Evolutionary conservation across 2,797 vertebrate genomes (phyloP).

Genomic region (Pangasius djambal): DNA sequence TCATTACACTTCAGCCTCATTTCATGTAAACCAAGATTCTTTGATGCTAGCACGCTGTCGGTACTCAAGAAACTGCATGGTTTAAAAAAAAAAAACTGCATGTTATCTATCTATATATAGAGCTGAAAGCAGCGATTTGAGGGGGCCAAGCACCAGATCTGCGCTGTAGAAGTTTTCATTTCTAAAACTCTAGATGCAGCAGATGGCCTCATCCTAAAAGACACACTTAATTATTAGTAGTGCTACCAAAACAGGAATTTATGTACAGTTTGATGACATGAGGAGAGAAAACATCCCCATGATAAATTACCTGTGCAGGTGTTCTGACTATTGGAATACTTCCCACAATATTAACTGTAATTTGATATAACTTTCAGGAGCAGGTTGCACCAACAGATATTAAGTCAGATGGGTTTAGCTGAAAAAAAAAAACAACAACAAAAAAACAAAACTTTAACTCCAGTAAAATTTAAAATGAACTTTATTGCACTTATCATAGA

Average conservation of each 20-base stretch:
- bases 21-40: constrained; percentile 99
- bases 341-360: neutral
- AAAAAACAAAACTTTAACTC: neutral
- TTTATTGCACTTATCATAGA: neutral
- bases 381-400: neutral
- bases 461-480: neutral
- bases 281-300: neutral
- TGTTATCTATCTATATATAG: neutral
- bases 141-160: constrained; percentile 23
- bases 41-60: constrained; percentile 96
- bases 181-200: neutral
- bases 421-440: neutral
- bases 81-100: constrained; percentile 65
- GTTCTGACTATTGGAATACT: neutral
- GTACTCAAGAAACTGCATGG: constrained; percentile 92
- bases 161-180: neutral
- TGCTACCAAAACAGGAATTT: neutral
- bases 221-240: constrained; percentile 65
- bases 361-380: neutral
- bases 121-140: constrained; percentile 11
- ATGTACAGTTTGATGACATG: neutral
- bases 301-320: constrained; percentile 2
- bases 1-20: constrained; percentile 85
- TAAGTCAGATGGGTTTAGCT: neutral
- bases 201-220: constrained; percentile 52